Base-by-base conservation (phyloP, 2,113 vertebrate genomes). In the Nothobranchius furzeri region DNA sequence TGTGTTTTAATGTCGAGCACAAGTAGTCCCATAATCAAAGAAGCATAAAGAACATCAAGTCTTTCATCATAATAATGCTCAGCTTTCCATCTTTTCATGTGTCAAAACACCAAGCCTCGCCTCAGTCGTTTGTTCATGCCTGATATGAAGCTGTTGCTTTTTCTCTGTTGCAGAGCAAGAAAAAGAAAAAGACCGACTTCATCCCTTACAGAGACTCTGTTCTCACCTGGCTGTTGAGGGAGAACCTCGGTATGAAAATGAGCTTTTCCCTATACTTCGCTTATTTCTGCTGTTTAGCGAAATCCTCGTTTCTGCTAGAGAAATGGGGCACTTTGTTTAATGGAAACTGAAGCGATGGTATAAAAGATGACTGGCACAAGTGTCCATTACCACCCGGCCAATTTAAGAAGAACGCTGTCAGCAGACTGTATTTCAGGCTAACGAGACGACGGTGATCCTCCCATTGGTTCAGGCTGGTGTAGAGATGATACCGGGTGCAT, bases 141-240 rank as follows among this genome's bases (percentile, higher is more conserved):
- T 40, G 3, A 12, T 7, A 24, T 61, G 25, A 54, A 10, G 55
- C 1, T 7, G 46, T 24, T 50, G 9, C 11, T 64, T 83, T 12
- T 46, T 77, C 92, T 46, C 47, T 85, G 75, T 85, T 54, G 57
- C 84, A 99, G 97, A 99, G 95, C 91, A 99, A 99, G 89, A 99
- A 98, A 76, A 99, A 99, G 92, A 99, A 99, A 94, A 99, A 99
- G 92, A 92, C 91, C 0, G 98, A 99, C 86, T 99, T 99, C 82
- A 99, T 99, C 89, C 98, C 98, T 0, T 99, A 99, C 85, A 92
- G 98, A 82, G 98, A 99, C 92, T 99, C 98, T 61, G 98, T 99
- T 43, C 91, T 99, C 64, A 99, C 98, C 0, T 99, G 98, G 98
- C 94, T 99, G n/a, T 94, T 99, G 71, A 93, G 98, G 83, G 98